Base-by-base conservation (phyloP, 2,113 vertebrate genomes). In the Ochotona curzoniae region DNA sequence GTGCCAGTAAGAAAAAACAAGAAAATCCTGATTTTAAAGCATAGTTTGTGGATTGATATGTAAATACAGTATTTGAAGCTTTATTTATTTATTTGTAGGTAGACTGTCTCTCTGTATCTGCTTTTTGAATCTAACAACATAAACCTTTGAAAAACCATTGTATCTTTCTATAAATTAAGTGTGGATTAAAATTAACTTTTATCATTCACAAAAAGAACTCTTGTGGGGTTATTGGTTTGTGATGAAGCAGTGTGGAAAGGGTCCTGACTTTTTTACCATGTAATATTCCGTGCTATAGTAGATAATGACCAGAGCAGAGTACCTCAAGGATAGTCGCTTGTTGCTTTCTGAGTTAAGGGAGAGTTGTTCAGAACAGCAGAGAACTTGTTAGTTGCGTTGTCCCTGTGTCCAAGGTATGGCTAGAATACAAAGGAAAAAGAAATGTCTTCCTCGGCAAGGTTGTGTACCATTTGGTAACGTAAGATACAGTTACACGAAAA, bases 191-290 rank as follows among this genome's bases (percentile, higher is more conserved):
- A 61, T 88, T 35, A 28, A 32, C 54, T 26, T 60, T 93, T 61
- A 25, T 70, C n/a, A 26, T 71, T 69, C 25, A 61, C 28, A 57
- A 63, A 63, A 73, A 85, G 89, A 87, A 86, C 70, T 90, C 83
- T 13, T 61, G 51, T 60, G 6, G 4, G 64, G 64, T 94, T 85
- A 75, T 87, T 79, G 67, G 73, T 89, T 47, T 91, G 21, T 67
- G 61, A 28, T 60, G 83, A 74, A 83, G n/a, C 7, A 85, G 35
- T 75, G 30, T 71, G 67, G 54, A 79, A 75, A 91, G 25, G 25
- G 63, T 66, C 17, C 25, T 81, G 32, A 63, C 32, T 23, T 70
- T 25, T 51, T 74, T 75, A 67, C 30, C 69, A 1, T 82, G 61
- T 66, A 67, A 21, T 51, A 30, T 63, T 76, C 74, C 82, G 26